Evolutionary conservation across 2,888 invertebrate genomes (phyloP).

Genomic region (Adelphocoris suturalis): DNA sequence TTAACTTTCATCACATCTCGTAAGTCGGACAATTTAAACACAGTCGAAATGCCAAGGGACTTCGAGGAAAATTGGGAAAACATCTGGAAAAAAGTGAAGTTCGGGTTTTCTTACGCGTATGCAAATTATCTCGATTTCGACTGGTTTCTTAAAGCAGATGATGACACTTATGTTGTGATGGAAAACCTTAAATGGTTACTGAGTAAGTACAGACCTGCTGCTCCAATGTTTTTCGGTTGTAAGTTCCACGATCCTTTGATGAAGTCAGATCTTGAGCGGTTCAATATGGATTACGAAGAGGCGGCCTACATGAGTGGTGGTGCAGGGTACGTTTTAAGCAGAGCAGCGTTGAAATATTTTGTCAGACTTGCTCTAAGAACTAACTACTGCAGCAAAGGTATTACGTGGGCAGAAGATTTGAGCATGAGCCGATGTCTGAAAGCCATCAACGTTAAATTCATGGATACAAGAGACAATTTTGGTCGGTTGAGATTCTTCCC

Average conservation of each 20-base stretch:
- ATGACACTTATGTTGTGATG: constrained; percentile 56
- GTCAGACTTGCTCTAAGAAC: background rate
- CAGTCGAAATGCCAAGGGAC: background rate
- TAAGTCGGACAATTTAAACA: background rate
- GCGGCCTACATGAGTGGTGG: constrained; percentile 51
- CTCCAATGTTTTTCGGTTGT: background rate
- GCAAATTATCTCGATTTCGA: constrained; percentile 41
- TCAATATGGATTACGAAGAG: background rate
- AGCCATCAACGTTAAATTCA: background rate
- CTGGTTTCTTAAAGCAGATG: constrained; percentile 60
- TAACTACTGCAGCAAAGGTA: background rate
- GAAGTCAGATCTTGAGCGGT: background rate
- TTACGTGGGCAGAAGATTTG: constrained; percentile 6
- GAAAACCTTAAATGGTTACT: constrained; percentile 38
- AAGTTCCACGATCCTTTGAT: background rate
- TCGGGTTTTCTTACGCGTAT: constrained; percentile 42
- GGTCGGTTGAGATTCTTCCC: constrained; percentile 44
- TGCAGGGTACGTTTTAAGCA: constrained; percentile 59
- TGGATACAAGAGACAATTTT: constrained; percentile 36
- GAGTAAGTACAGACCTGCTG: background rate
- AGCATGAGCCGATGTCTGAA: constrained; percentile 42
- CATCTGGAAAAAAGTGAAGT: constrained; percentile 31
- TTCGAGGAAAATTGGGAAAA: background rate
- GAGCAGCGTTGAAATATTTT: background rate
- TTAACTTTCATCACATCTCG: constrained; percentile 6